Evolutionary conservation across 1,140 invertebrate species (phyloP).

Genomic region (Wasmannia auropunctata): DNA sequence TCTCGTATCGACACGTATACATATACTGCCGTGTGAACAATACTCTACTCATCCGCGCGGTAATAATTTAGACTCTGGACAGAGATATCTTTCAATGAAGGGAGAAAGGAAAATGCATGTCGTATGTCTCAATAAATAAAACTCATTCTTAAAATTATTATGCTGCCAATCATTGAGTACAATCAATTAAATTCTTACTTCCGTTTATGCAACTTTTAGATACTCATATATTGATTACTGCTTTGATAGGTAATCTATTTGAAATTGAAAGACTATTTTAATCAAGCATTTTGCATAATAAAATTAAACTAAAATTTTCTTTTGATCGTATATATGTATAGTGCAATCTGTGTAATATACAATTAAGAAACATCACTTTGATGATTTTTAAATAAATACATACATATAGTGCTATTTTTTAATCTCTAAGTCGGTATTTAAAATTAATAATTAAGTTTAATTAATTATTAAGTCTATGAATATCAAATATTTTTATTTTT

Average conservation of each 20-base stretch:
- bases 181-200: not conserved
- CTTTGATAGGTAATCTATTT: not conserved
- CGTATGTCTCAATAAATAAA: not conserved
- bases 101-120: not conserved
- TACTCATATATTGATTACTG: not conserved
- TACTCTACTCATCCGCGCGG: slow-evolving; percentile 56
- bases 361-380: not conserved
- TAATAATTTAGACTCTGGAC: slow-evolving; percentile 54
- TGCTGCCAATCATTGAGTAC: not conserved
- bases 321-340: not conserved
- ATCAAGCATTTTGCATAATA: not conserved
- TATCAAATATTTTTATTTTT: not conserved
- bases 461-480: not conserved
- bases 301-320: not conserved
- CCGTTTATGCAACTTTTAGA: not conserved
- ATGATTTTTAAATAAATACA: not conserved
- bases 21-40: slow-evolving; percentile 50
- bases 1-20: not conserved
- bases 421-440: not conserved
- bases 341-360: not conserved
- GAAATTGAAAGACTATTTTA: not conserved
- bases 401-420: not conserved
- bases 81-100: slow-evolving; percentile 45
- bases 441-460: not conserved
- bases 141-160: not conserved